These are phyloP conservation scores for Albula glossodonta DNA, from an alignment of 2,113 vertebrate genomes.

Conservation along the genomic window DNA sequence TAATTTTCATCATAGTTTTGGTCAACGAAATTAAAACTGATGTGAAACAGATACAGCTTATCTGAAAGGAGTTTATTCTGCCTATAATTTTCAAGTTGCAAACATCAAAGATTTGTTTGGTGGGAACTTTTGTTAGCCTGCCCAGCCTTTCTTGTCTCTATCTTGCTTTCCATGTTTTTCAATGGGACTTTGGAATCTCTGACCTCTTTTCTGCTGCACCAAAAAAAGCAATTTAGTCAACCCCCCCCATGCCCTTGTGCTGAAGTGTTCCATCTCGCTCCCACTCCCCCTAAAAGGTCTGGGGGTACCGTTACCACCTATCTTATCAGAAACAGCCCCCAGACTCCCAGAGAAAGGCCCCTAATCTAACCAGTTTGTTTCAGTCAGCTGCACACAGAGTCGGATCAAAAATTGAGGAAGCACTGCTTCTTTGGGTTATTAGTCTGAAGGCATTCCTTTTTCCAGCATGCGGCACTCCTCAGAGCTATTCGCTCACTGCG, in stretches of 20 bases:
- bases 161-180: neutral
- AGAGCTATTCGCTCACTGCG: neutral
- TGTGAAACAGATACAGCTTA: neutral
- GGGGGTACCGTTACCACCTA: neutral
- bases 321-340: neutral
- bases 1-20: too few species aligned
- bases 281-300: neutral
- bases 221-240: neutral
- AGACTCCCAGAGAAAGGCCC: slow-evolving; percentile 2
- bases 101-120: neutral
- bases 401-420: slow-evolving; percentile 7
- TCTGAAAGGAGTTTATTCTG: neutral
- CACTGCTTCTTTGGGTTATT: neutral
- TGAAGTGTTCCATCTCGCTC: neutral
- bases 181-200: neutral
- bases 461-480: neutral
- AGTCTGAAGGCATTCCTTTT: neutral
- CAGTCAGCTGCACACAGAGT: neutral
- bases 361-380: slow-evolving; percentile 7
- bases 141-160: neutral
- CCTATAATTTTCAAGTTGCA: neutral
- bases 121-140: neutral
- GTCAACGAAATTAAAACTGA: neutral
- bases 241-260: neutral
- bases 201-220: neutral